Evolutionary conservation across 1,140 invertebrate species (phyloP).

Genomic region (Halesus radiatus): DNA sequence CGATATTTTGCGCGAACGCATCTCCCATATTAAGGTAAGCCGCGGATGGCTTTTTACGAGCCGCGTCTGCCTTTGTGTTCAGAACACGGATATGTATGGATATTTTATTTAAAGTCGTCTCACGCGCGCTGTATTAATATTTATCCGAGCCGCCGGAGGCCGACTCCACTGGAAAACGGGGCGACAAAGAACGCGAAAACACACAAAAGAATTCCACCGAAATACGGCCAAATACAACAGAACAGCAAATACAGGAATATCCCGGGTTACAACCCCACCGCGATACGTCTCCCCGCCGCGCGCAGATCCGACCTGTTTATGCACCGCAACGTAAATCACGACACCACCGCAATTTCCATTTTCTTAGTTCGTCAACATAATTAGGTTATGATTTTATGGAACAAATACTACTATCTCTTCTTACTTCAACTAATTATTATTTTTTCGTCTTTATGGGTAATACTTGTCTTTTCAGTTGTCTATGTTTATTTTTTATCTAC

Average conservation of each 20-base stretch:
- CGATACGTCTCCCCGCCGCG: too few species aligned
- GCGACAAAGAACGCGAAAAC: conserved; percentile 24
- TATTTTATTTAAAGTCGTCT: conserved; percentile 35
- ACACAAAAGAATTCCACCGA: conserved; percentile 21
- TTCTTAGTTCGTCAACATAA: too few species aligned
- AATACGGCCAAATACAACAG: conserved; percentile 13
- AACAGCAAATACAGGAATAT: not conserved
- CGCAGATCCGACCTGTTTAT: too few species aligned
- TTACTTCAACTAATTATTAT: too few species aligned
- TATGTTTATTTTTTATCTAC: too few species aligned
- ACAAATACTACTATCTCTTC: too few species aligned
- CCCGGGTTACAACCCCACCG: too few species aligned
- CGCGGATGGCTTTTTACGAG: conserved; percentile 15
- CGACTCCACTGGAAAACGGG: not conserved
- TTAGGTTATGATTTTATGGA: too few species aligned
- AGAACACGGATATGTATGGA: conserved; percentile 14
- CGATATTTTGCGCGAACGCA: conserved; percentile 4
- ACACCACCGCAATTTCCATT: too few species aligned
- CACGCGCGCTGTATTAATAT: conserved; percentile 30
- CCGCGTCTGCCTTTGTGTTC: conserved; percentile 5
- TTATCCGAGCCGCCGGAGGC: conserved; percentile 24
- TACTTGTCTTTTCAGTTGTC: too few species aligned
- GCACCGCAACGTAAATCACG: too few species aligned
- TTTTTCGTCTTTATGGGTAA: too few species aligned
- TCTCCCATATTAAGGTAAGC: conserved; percentile 14